A percentile compares a stretch with the other conserved stretches of the same genome.
phyloP scores from a whole-genome alignment of 2,888 invertebrate species.

The Lacanobia wlatinum region DNA sequence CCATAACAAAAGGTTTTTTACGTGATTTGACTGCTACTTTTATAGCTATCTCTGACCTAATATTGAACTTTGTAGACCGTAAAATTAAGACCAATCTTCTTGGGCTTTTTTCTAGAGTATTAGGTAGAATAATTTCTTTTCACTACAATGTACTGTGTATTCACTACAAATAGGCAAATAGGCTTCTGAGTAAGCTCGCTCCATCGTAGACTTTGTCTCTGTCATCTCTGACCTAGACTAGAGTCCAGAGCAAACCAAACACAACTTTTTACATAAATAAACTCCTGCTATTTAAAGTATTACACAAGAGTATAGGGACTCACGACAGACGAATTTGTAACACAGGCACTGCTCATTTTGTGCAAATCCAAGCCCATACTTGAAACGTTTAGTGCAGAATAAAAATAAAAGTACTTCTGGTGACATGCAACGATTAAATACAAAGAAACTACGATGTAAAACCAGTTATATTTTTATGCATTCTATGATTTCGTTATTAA shows the following conservation, averaged over 20 bases:
- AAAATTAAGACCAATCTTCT: conserved; percentile 38
- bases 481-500: no score
- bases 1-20: conserved; percentile 38
- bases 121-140: neutral
- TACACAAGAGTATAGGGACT: no score
- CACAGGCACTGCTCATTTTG: neutral
- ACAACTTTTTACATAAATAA: no score
- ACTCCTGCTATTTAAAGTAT: no score
- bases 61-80: conserved; percentile 49
- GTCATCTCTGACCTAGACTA: no score
- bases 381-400: neutral
- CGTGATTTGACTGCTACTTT: conserved; percentile 54
- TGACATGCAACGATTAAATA: neutral
- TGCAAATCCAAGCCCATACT: neutral
- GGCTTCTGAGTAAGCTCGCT: no score
- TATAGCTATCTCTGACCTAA: conserved; percentile 35
- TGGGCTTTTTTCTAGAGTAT: conserved; percentile 12
- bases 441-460: neutral
- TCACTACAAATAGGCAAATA: no score
- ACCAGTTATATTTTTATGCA: no score
- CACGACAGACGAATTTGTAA: neutral
- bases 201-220: no score
- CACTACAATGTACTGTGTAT: no score
- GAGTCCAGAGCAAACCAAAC: no score
- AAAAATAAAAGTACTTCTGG: neutral